Evolutionary conservation across 2,888 invertebrate genomes (phyloP).

Genomic region (Lypha dubia): DNA sequence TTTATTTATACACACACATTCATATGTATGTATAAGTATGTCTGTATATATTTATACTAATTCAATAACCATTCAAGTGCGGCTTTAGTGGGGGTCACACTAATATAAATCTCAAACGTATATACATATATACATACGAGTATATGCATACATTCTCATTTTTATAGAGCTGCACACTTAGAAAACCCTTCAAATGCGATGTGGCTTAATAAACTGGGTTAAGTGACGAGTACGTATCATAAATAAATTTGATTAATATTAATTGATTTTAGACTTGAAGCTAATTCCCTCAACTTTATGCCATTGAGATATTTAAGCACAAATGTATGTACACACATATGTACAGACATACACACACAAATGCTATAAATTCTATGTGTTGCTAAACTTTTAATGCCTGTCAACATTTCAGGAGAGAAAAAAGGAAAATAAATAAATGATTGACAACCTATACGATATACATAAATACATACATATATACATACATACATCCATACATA

Average conservation of each 20-base stretch:
- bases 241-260: conserved; percentile 81
- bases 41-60: conserved; percentile 48
- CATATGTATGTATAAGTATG: background rate
- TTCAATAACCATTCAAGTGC: conserved; percentile 54
- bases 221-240: conserved; percentile 78
- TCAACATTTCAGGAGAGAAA: conserved; percentile 34
- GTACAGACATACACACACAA: background rate
- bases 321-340: background rate
- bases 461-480: background rate
- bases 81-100: background rate
- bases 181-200: background rate
- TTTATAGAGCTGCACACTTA: background rate
- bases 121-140: background rate
- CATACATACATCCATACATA: background rate
- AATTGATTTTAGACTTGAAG: conserved; percentile 78
- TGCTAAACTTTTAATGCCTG: conserved; percentile 3
- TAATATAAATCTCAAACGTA: background rate
- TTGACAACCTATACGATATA: conserved; percentile 55
- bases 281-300: conserved; percentile 45
- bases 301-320: background rate
- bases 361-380: background rate
- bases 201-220: conserved; percentile 76
- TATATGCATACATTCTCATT: background rate
- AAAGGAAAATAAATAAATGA: conserved; percentile 40
- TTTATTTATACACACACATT: no score